Evolutionary conservation across 2,113 vertebrate genomes (phyloP).

Genomic region (Siniperca chuatsi): DNA sequence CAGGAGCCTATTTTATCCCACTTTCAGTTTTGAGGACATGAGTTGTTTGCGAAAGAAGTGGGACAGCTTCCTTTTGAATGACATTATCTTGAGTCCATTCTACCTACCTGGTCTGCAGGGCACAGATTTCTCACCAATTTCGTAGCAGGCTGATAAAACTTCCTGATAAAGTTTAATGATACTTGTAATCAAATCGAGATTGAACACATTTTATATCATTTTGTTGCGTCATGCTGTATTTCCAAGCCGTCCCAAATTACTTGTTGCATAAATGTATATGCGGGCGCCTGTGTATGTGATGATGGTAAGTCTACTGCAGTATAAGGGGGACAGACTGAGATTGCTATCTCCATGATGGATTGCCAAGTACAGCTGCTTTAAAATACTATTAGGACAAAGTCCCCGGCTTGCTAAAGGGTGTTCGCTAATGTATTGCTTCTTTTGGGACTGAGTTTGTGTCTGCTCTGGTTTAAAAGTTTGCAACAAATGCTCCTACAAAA

Average conservation of each 20-base stretch:
- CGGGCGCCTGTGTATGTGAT: constrained; percentile 38
- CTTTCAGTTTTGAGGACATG: constrained; percentile 53
- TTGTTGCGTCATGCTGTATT: constrained; percentile 11
- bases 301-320: constrained; percentile 46
- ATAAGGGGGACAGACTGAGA: constrained; percentile 64
- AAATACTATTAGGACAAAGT: constrained; percentile 75
- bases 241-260: constrained; percentile 1
- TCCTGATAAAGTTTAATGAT: constrained; percentile 37
- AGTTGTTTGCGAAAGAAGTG: constrained; percentile 52
- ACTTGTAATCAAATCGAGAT: constrained; percentile 49
- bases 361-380: constrained; percentile 70
- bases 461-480: constrained; percentile 70
- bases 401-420: constrained; percentile 56
- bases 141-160: constrained; percentile 38
- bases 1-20: constrained; percentile 22
- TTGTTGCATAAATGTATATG: constrained; percentile 40
- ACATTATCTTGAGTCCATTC: constrained; percentile 65
- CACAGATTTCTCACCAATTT: constrained; percentile 36
- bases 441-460: constrained; percentile 64
- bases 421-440: constrained; percentile 67
- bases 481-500: constrained; percentile 51
- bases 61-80: constrained; percentile 58
- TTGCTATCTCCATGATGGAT: constrained; percentile 85
- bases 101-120: constrained; percentile 41
- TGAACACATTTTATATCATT: constrained; percentile 21